Percentiles rank a stretch among this genome's conserved stretches.
Evolutionary conservation across 2,888 invertebrate species (phyloP).

Genomic region (Nebria salina): DNA sequence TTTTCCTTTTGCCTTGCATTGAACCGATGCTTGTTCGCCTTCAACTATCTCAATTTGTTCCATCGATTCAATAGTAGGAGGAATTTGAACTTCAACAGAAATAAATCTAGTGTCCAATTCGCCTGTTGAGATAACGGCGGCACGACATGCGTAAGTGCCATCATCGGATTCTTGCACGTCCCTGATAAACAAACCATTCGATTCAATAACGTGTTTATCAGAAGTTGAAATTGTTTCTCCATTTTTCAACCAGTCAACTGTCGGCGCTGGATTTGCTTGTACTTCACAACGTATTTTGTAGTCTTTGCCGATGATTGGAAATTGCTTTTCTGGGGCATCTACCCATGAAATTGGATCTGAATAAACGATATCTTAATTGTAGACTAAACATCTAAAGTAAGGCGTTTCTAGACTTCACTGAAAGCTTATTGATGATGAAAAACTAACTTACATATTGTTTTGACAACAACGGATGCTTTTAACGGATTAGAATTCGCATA

Average conservation of each 20-base stretch:
- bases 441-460: constrained; percentile 73
- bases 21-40: constrained; percentile 78
- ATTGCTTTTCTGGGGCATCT: constrained; percentile 86
- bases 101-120: constrained; percentile 81
- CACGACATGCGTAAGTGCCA: constrained; percentile 86
- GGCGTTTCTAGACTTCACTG: not conserved
- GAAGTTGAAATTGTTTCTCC: constrained; percentile 74
- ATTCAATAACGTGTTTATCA: constrained; percentile 77
- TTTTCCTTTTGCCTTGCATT: constrained; percentile 84
- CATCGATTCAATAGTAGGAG: constrained; percentile 76
- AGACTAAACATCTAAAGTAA: not conserved
- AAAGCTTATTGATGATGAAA: not conserved
- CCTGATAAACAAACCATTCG: constrained; percentile 80
- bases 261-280: constrained; percentile 83
- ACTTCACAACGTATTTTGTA: constrained; percentile 86
- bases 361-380: constrained; percentile 51
- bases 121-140: constrained; percentile 84
- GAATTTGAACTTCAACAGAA: constrained; percentile 80
- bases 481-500: constrained; percentile 78
- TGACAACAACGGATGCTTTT: constrained; percentile 73
- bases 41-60: constrained; percentile 77
- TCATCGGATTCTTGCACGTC: constrained; percentile 84
- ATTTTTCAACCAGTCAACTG: constrained; percentile 87
- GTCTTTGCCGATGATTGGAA: constrained; percentile 78
- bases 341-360: constrained; percentile 87